These are phyloP conservation scores for Sebastes diploproa DNA, from an alignment of 2,797 vertebrate species.

Conservation along the genomic window DNA sequence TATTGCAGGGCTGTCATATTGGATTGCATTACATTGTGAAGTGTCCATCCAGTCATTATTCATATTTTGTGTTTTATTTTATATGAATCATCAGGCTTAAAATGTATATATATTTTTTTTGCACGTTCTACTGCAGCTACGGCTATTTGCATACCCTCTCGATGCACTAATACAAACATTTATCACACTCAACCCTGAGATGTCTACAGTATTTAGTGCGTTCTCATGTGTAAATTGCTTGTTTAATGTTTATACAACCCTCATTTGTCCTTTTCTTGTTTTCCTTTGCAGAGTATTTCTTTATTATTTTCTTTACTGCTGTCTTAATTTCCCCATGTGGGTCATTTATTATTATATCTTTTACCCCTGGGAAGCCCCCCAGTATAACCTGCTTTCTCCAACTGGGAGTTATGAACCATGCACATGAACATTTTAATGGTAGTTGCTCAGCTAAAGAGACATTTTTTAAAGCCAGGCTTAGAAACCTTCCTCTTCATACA, in stretches of 20 bases:
- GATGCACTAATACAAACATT: constrained; percentile 11
- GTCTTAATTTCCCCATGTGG: constrained; percentile 21
- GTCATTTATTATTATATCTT: constrained; percentile 11
- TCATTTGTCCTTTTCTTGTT: constrained; percentile 43
- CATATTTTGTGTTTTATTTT: neutral
- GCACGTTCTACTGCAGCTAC: neutral
- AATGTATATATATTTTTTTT: neutral
- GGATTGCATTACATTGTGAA: neutral
- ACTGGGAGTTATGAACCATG: neutral
- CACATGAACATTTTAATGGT: neutral
- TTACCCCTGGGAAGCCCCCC: neutral
- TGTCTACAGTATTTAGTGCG: constrained; percentile 5
- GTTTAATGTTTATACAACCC: constrained; percentile 1
- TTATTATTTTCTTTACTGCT: constrained; percentile 1
- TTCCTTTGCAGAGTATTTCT: constrained; percentile 6
- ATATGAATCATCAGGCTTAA: neutral
- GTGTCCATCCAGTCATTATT: neutral
- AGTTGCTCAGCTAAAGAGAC: neutral
- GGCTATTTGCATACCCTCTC: neutral
- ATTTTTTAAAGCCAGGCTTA: neutral
- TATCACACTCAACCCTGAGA: constrained; percentile 2
- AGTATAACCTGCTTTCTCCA: constrained; percentile 5
- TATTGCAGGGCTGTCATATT: neutral
- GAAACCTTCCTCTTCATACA: neutral
- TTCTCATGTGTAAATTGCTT: constrained; percentile 22